A percentile compares a stretch with the other conserved stretches of the same genome.
Evolutionary conservation across 2,113 vertebrate species (phyloP).

Genomic region (Cygnus atratus): DNA sequence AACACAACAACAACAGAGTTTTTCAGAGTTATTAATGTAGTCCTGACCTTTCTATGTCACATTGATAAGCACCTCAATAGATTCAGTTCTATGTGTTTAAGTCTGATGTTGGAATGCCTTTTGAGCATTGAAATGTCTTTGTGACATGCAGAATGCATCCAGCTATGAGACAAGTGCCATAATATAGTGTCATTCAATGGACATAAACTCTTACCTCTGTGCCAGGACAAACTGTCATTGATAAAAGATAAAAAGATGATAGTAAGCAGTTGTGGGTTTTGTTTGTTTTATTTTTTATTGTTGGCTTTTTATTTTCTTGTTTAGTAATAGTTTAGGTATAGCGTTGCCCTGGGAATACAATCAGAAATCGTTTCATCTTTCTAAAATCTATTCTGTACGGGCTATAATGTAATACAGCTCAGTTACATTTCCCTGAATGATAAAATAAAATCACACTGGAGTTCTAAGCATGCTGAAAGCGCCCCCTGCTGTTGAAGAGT

Average conservation of each 20-base stretch:
- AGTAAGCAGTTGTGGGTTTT: not conserved
- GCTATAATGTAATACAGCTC: not conserved
- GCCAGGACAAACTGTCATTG: not conserved
- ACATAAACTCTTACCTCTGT: not conserved
- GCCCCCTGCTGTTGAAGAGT: conserved; percentile 57
- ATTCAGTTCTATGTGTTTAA: not conserved
- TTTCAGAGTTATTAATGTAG: not conserved
- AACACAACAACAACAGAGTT: not conserved
- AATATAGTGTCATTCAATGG: not conserved
- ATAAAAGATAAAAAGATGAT: not conserved
- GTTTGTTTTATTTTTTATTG: not conserved
- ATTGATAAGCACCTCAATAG: not conserved
- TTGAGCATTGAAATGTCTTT: not conserved
- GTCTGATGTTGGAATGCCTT: not conserved
- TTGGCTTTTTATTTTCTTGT: not conserved
- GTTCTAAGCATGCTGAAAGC: conserved; percentile 29
- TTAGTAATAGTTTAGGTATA: not conserved
- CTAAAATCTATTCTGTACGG: conserved; percentile 5
- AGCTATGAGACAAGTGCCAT: not conserved
- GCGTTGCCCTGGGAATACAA: not conserved
- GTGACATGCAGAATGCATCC: not conserved
- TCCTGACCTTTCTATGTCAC: not conserved
- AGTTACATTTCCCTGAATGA: not conserved
- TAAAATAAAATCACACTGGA: not conserved
- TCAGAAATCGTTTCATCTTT: not conserved